Percentiles rank a stretch among this genome's conserved stretches.
These are phyloP conservation scores for Aphelinus certus DNA, from an alignment of 1,140 invertebrate genomes.

Conservation along the genomic window DNA sequence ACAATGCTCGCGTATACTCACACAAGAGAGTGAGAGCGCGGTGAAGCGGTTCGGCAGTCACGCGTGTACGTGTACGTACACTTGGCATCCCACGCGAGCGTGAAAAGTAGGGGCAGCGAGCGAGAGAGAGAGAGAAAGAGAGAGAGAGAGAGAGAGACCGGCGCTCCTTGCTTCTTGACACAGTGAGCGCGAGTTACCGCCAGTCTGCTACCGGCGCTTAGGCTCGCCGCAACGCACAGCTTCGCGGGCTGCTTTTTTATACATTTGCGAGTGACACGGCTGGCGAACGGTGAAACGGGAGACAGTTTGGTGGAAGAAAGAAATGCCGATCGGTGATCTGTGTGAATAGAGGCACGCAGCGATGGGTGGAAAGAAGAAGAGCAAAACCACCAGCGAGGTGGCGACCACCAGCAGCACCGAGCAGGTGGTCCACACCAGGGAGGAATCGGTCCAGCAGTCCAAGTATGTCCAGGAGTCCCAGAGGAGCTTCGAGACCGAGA, in stretches of 20 bases:
- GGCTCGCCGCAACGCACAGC: constrained; percentile 14
- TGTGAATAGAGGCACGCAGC: too few species aligned
- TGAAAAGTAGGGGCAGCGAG: background rate
- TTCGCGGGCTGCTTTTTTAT: too few species aligned
- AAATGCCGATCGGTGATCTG: too few species aligned
- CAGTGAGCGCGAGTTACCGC: background rate
- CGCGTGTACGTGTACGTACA: background rate
- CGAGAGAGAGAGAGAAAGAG: constrained; percentile 11
- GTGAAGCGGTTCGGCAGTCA: too few species aligned
- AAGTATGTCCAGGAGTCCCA: constrained; percentile 30
- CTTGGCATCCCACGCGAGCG: background rate
- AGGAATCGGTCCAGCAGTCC: constrained; percentile 42
- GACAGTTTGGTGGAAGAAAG: too few species aligned
- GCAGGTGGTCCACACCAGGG: background rate
- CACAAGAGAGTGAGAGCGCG: too few species aligned
- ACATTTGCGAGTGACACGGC: background rate
- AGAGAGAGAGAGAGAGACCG: constrained; percentile 12
- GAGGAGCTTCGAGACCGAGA: constrained; percentile 34
- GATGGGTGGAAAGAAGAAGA: too few species aligned
- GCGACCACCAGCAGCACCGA: constrained; percentile 1
- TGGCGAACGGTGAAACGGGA: background rate
- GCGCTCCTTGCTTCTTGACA: background rate
- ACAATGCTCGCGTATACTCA: background rate
- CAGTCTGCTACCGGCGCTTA: constrained; percentile 36
- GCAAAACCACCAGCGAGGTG: background rate